Conservation (phyloP, 2,113 vertebrate species). For the Picathartes gymnocephalus region DNA sequence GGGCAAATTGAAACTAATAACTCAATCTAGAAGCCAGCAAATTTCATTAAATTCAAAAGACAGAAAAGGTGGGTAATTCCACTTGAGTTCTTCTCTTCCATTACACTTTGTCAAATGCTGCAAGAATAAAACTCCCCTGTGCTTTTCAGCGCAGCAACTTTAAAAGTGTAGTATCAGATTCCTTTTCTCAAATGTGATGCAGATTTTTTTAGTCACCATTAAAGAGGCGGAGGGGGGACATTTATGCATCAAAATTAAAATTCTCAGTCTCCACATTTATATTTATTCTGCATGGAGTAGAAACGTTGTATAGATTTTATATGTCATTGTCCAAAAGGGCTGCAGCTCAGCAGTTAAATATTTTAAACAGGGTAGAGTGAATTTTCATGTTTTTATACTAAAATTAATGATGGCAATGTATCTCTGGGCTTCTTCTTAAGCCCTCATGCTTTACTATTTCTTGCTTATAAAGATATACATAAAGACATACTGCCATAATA, state of each 20-base stretch:
- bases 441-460: background rate
- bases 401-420: background rate
- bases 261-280: background rate
- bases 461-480: background rate
- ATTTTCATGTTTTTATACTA: background rate
- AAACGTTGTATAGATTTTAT: background rate
- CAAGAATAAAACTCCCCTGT: background rate
- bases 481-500: background rate
- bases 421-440: background rate
- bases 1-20: constrained; percentile 69
- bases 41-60: constrained; percentile 61
- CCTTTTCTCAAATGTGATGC: background rate
- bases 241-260: background rate
- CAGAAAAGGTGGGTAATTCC: constrained; percentile 31
- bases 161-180: background rate
- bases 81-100: background rate
- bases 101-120: background rate
- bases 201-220: background rate
- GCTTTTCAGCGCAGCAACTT: background rate
- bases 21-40: constrained; percentile 43
- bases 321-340: rapidly evolving
- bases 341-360: background rate
- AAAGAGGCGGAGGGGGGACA: background rate
- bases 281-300: background rate
- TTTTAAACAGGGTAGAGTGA: background rate